Evolutionary conservation across 2,113 vertebrate genomes (phyloP), one percentile per base, ranked within the genome.

Genomic region (Macrotis lagotis): DNA sequence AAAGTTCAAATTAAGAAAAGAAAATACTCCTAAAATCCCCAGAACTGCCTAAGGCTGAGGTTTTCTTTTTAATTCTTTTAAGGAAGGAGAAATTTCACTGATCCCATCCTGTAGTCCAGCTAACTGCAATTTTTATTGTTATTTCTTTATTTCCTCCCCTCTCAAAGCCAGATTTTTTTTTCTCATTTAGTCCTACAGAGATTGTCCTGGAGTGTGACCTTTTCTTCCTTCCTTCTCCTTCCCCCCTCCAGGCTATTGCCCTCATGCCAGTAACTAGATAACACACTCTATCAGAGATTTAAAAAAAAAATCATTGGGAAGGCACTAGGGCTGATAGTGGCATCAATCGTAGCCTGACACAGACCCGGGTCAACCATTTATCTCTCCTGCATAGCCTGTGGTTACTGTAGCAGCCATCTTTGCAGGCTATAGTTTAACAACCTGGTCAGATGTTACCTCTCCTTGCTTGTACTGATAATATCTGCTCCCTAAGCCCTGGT

Each of bases 241-340:
- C 66, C 97, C 98, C 99, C 99, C 99, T 99, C 97, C 98, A 96
- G 99, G 99, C 99, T 98, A 98, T 99, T 99, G 99, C 99, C 99
- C 99, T 99, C 98, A 8, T 99, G 99, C 99, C 99, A 99, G 99
- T 99, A 99, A 99, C 99, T 99, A 99, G 99, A 99, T 99, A 99
- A 99, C 99, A 99, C 98, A 99, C 99, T 99, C 99, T 99, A 99
- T 99, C 99, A 99, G 99, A 99, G 99, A 99, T 99, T 99, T 99
- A 98, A 98, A 93, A 98, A 99, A 99, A 99, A 99, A 99, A 99
- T 99, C 99, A 99, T 99, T 99, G 99, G 99, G 99, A 99, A 99
- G 99, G 99, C 99, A 99, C 98, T 98, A 98, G 99, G 99, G 99
- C 99, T 99, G 99, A 99, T 99, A 99, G 99, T 99, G 99, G 99